A percentile compares a stretch with the other conserved stretches of the same genome.
These are phyloP conservation scores for Brachyalestes nurse DNA, from an alignment of 2,797 vertebrate genomes.

Conservation along the genomic window DNA sequence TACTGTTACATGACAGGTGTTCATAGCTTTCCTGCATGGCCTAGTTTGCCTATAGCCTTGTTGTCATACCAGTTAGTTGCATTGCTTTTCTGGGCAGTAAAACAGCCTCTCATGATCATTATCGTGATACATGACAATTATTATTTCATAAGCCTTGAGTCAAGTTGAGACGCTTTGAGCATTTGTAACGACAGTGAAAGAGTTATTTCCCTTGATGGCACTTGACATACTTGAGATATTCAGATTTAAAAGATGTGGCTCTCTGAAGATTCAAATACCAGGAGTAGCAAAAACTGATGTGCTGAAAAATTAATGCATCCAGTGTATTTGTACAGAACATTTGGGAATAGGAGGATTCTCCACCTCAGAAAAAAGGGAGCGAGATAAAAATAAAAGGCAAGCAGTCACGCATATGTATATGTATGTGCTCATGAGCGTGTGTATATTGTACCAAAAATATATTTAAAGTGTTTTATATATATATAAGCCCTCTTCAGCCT, in stretches of 20 bases:
- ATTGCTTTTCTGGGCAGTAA: constrained; percentile 6
- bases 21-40: constrained; percentile 12
- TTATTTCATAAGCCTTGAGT: not conserved
- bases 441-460: not conserved
- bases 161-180: constrained; percentile 11
- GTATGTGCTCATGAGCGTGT: too few relatives aligned
- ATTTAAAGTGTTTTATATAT: not conserved
- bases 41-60: constrained; percentile 12
- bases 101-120: constrained; percentile 9
- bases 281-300: constrained; percentile 7
- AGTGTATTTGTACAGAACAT: constrained; percentile 20
- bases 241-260: constrained; percentile 21
- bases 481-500: constrained; percentile 1
- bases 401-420: not conserved
- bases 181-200: constrained; percentile 12
- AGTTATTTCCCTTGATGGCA: not conserved
- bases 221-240: constrained; percentile 36
- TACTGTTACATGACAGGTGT: constrained; percentile 5
- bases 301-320: constrained; percentile 9
- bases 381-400: not conserved
- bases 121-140: constrained; percentile 13
- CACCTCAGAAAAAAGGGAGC: constrained; percentile 1
- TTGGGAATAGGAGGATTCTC: not conserved
- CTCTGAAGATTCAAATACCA: constrained; percentile 28
- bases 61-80: not conserved